Evolutionary conservation across 2,113 vertebrate species (phyloP), one percentile per base, ranked within the genome.

Genomic region (Dicerorhinus sumatrensis): DNA sequence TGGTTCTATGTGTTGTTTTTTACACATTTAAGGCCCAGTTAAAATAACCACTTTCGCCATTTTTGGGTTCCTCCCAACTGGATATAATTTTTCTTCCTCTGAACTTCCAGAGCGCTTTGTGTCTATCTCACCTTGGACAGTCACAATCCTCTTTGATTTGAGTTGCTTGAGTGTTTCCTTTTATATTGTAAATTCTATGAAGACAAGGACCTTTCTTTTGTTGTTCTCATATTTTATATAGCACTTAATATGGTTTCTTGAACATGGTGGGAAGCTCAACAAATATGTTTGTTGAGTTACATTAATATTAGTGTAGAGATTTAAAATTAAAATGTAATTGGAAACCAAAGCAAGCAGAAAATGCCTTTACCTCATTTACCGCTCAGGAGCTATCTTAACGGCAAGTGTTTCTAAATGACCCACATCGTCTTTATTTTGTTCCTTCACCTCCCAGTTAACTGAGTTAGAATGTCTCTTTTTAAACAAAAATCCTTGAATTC

Each of bases 261-360:
- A 14, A n/a, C 36, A 67, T 4, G 36, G 20, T 33, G 25, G 56
- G 36, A 56, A 63, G 58, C 29, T 92, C 56, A 48, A 67, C 14
- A 83, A 93, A 90, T 42, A 69, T 21, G 5, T 21, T 5, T 62
- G 14, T 9, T 48, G 48, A 80, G 25, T 77, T 63, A 36, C 21
- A 87, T 42, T 79, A 75, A 51, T 69, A 51, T 80, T 85, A 83
- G 25, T 18, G 23, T 42, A 6, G 21, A 87, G 75, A 88, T 51
- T 51, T 72, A 31, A 91, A 85, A 77, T 84, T 69, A 85, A 83
- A 89, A 82, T 58, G 58, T 65, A 94, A 94, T 80, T 63, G 80
- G 42, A 87, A 42, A 63, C 73, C 36, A 77, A 77, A 77, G 51
- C 72, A 60, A 90, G 23, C 31, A 69, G 51, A 67, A 84, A 58